Base-by-base conservation (phyloP, 2,888 invertebrate species). In the Teleogryllus oceanicus region DNA sequence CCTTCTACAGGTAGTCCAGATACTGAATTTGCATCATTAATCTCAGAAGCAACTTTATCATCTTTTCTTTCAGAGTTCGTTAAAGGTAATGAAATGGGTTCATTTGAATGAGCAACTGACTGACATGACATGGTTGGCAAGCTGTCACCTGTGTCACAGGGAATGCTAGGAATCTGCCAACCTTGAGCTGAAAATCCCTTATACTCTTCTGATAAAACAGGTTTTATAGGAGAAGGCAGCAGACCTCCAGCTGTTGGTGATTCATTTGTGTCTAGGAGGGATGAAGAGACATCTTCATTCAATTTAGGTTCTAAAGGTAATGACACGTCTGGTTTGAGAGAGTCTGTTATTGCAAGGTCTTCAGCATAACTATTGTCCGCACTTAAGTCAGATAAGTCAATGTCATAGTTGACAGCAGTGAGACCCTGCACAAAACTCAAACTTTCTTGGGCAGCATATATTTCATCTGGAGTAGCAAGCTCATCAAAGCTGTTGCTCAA, bases 401-500 rank as follows among this genome's bases (percentile, higher is more conserved):
- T 93, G 83, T 94, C 94, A 83, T 94, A 94, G 85, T 93, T 93
- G 18, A 94, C 91, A 84, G 92, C 92, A 49, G 92, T 91, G 49
- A 94, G 85, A 0, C 92, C 92, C 18, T 92, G 89, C 49, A 82
- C 82, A 77, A 81, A 82, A 78, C 80, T 81, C 24, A 83, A 78
- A 75, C 82, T 82, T 50, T 82, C 83, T 20, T 82, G 83, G 12
- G 86, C 83, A 0, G 86, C 88, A 78, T 88, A 89, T 51, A 92
- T 92, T 79, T 93, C 92, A 79, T 93, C 92, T 0, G 91, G 91
- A 0, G 91, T 91, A 84, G 89, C 88, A 80, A 90, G 83, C 80
- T 90, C 90, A 81, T 92, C 92, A 18, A 91, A 86, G 0, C 91
- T 91, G 77, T 89, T 86, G 81, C 86, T 86, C 83, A 88, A 89